Base-by-base conservation (phyloP, 2,797 vertebrate species). In the Danio choprae region DNA sequence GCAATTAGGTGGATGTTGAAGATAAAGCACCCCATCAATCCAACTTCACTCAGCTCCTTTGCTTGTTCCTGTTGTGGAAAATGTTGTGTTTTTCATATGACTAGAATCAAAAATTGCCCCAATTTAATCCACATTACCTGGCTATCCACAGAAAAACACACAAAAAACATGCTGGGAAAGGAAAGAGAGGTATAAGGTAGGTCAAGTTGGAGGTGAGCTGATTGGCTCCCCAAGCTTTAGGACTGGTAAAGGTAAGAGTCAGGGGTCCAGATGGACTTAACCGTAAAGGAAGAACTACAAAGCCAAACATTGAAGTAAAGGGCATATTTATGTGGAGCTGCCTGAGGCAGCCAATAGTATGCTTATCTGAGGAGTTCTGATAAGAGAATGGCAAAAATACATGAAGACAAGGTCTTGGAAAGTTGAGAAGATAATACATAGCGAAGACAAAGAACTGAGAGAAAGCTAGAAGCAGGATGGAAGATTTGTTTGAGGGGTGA, bases 401-500 rank as follows among this genome's bases (percentile, higher is more conserved):
- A 60, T 10, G 22, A 71, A 58, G 44, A 69, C 43, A 56, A 44
- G 64, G 64, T 51, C 43, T 56, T 60, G 22, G 55, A 43, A 56
- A 77, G 20, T 58, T 46, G 63, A 79, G 62, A 83, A 69, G 20
- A 22, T 38, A 53, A 16, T 38, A 18, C 12, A 43, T 44, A 46
- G 40, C 20, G 13, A 65, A 81, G 46, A 72, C 15, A 38, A 62
- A 48, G 38, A 64, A 73, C 20, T 18, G 56, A 65, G 40, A 74
- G 41, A 38, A 77, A 12, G 18, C 16, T 15, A 78, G 6, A 67
- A 8, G 60, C 68, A 48, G 40, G 55, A 55, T 16, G 16, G 51
- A 59, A 41, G 68, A 43, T 72, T 69, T 78, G 67, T 68, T 70
- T 64, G 58, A 79, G 16, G 68, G 20, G 58, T 72, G 43, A 82